These are phyloP conservation scores for Trichopoda pennipes DNA, from an alignment of 2,888 invertebrate genomes.

Conservation along the genomic window DNA sequence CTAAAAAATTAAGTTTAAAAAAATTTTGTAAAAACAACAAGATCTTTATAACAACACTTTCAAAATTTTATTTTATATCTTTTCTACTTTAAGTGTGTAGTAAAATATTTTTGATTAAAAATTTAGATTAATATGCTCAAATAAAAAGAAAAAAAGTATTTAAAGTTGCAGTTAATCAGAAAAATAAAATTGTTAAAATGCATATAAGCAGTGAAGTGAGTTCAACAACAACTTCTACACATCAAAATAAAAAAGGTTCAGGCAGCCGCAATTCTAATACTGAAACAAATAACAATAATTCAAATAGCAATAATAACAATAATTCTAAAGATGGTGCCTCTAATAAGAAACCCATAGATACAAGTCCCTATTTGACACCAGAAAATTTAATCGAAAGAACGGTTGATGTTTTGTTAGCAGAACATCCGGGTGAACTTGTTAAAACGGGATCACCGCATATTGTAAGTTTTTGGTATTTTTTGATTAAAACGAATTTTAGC, in stretches of 20 bases:
- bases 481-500: not conserved
- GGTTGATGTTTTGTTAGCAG: slow-evolving; percentile 90
- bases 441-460: slow-evolving; percentile 97
- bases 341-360: slow-evolving; percentile 77
- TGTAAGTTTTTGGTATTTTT: slow-evolving; percentile 83
- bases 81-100: too few relatives aligned
- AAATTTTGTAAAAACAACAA: slow-evolving; percentile 63
- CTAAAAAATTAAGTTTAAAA: not conserved
- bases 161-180: not conserved
- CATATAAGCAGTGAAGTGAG: slow-evolving; percentile 90
- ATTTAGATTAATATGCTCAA: slow-evolving; percentile 10
- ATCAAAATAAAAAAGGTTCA: slow-evolving; percentile 64
- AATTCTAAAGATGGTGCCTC: slow-evolving; percentile 73
- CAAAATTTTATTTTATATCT: not conserved
- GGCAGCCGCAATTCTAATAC: slow-evolving; percentile 56
- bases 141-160: slow-evolving; percentile 4
- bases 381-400: slow-evolving; percentile 92
- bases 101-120: not conserved
- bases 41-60: slow-evolving; percentile 50
- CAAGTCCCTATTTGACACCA: slow-evolving; percentile 85
- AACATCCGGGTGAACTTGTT: slow-evolving; percentile 95
- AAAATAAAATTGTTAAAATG: slow-evolving; percentile 82
- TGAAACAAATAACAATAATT: slow-evolving; percentile 72
- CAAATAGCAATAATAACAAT: slow-evolving; percentile 72
- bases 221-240: slow-evolving; percentile 83